These are phyloP conservation scores for Pelochelys cantorii DNA, from an alignment of 2,797 vertebrate genomes.

Conservation along the genomic window DNA sequence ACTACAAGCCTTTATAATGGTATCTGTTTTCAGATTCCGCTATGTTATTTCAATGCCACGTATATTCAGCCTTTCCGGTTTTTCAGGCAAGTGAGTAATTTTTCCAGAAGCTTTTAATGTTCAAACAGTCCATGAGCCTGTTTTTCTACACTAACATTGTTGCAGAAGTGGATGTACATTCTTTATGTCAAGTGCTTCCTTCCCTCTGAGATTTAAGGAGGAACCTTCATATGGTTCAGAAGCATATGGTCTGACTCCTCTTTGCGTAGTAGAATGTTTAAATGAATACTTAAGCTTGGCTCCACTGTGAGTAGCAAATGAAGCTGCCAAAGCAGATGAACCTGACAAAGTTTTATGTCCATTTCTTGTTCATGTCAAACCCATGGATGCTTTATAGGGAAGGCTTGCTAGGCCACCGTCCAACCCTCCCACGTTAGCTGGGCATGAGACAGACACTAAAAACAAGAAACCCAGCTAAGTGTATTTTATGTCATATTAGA, in stretches of 20 bases:
- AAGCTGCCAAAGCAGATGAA: not conserved
- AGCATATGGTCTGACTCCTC: not conserved
- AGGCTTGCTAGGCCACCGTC: not conserved
- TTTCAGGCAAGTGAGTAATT: not conserved
- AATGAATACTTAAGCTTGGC: not conserved
- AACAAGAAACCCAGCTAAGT: not conserved
- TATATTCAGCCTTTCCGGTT: not conserved
- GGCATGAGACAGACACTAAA: not conserved
- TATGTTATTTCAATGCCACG: not conserved
- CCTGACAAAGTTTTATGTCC: not conserved
- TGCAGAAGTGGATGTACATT: not conserved
- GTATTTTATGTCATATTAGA: not conserved
- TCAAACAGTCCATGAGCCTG: not conserved
- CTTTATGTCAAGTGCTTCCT: not conserved
- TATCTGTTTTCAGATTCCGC: not conserved
- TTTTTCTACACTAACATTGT: not conserved
- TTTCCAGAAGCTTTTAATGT: not conserved
- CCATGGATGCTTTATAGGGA: not conserved
- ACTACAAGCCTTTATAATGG: not conserved
- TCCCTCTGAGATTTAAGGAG: not conserved
- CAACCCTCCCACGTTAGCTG: not conserved
- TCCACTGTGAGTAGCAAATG: not conserved
- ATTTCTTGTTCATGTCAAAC: not conserved
- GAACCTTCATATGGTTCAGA: not conserved
- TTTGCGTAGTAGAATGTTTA: not conserved